phyloP scores from a whole-genome alignment of 1,140 invertebrate species.

The Bicyclus anynana region DNA sequence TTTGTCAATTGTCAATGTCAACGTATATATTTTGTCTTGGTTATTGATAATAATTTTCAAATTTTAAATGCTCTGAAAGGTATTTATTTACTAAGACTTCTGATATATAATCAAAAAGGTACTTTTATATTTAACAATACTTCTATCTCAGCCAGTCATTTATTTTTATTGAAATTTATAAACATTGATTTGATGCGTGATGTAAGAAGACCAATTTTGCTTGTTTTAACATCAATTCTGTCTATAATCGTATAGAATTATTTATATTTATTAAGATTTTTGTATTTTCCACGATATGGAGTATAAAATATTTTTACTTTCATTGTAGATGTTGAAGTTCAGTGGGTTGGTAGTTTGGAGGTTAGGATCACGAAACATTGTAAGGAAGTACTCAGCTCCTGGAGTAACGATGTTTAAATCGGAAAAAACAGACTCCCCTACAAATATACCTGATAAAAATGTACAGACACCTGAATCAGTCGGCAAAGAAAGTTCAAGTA shows the following conservation, averaged over 20 bases:
- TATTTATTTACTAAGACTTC: conserved; percentile 15
- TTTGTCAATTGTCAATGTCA: background rate
- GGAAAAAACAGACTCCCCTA: conserved; percentile 43
- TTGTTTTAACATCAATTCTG: conserved; percentile 22
- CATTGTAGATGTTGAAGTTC: conserved; percentile 70
- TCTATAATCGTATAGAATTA: background rate
- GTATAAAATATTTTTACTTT: conserved; percentile 3
- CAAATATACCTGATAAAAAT: conserved; percentile 39
- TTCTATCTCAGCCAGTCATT: background rate
- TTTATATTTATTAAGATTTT: background rate
- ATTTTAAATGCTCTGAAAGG: conserved; percentile 34
- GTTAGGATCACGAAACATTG: conserved; percentile 60
- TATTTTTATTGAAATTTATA: conserved; percentile 9
- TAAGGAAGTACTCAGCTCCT: conserved; percentile 55
- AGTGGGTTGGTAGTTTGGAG: conserved; percentile 67
- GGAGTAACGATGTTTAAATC: conserved; percentile 54
- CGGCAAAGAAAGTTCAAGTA: conserved; percentile 38
- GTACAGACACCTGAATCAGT: conserved; percentile 12
- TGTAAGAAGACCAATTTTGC: conserved; percentile 55
- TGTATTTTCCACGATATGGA: background rate
- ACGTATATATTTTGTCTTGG: conserved; percentile 2
- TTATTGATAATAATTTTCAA: conserved; percentile 11
- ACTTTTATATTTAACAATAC: conserved; percentile 6
- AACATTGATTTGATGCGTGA: conserved; percentile 38
- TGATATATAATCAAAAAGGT: conserved; percentile 18